These are phyloP conservation scores for Diachasma alloeum DNA, from an alignment of 1,140 invertebrate species.

Conservation along the genomic window DNA sequence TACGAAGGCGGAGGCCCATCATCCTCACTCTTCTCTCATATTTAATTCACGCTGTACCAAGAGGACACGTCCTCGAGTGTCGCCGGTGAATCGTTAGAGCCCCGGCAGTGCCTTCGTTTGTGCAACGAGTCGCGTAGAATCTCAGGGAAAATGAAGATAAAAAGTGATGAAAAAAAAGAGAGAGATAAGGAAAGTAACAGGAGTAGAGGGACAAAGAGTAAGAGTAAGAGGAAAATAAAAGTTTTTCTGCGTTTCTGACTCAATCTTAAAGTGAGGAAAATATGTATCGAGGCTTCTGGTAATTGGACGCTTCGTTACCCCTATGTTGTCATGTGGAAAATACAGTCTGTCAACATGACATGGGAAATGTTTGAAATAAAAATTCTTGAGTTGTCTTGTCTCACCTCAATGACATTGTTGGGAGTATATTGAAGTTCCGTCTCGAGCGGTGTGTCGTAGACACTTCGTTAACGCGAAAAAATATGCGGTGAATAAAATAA, in stretches of 20 bases:
- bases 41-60: not conserved
- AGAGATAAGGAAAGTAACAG: not conserved
- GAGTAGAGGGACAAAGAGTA: conserved; percentile 12
- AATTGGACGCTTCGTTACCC: conserved; percentile 54
- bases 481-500: not conserved
- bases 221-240: conserved; percentile 8
- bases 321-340: not conserved
- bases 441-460: not conserved
- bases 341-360: not conserved
- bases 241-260: not conserved
- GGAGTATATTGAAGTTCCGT: not conserved
- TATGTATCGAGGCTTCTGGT: conserved; percentile 38
- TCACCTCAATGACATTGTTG: not conserved
- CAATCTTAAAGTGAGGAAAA: not conserved
- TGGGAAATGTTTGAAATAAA: not conserved
- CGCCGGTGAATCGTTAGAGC: conserved; percentile 27
- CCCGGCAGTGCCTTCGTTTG: not conserved
- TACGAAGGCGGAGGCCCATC: conserved; percentile 16
- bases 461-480: not conserved
- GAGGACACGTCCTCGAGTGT: conserved; percentile 29
- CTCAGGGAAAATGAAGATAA: conserved; percentile 13
- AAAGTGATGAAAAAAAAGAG: conserved; percentile 12
- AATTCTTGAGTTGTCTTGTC: not conserved
- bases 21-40: not conserved
- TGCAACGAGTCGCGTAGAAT: conserved; percentile 16